Percentiles rank a stretch among this genome's conserved stretches.
Evolutionary conservation across 2,888 invertebrate species (phyloP).

Genomic region (Stenurella melanura): DNA sequence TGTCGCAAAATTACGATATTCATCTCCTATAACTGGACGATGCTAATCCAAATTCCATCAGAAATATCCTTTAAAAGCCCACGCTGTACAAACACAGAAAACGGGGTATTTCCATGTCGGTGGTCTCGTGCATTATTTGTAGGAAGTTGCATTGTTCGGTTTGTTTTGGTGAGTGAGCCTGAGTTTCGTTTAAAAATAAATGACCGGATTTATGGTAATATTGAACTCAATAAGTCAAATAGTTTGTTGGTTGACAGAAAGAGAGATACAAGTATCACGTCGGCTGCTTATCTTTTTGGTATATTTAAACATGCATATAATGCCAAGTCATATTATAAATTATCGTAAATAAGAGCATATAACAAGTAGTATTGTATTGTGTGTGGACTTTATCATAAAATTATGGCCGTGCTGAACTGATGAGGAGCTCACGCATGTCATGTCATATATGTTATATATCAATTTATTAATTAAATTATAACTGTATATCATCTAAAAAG

Average conservation of each 20-base stretch:
- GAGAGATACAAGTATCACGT: conserved; percentile 5
- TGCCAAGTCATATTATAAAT: conserved; percentile 19
- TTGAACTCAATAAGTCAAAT: conserved; percentile 32
- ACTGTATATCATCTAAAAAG: too few relatives aligned
- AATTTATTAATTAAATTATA: too few relatives aligned
- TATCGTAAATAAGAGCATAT: neutral
- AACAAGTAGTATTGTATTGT: neutral
- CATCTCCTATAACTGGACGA: too few relatives aligned
- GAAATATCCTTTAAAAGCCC: neutral
- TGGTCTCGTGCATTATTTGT: conserved; percentile 8
- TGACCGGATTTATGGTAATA: conserved; percentile 33
- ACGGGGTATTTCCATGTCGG: neutral
- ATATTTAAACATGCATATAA: conserved; percentile 21
- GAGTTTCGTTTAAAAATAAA: conserved; percentile 14
- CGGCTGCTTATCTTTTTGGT: conserved; percentile 14
- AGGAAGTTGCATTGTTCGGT: conserved; percentile 31
- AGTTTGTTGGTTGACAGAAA: conserved; percentile 16
- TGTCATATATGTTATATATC: too few relatives aligned
- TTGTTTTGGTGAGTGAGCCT: conserved; percentile 22
- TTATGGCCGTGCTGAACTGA: too few relatives aligned
- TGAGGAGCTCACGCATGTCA: too few relatives aligned
- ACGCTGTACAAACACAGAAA: neutral
- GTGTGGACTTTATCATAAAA: too few relatives aligned
- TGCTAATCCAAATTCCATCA: too few relatives aligned
- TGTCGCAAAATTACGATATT: too few relatives aligned